Evolutionary conservation across 1,140 invertebrate genomes (phyloP).

Genomic region (Achatina immaculata): DNA sequence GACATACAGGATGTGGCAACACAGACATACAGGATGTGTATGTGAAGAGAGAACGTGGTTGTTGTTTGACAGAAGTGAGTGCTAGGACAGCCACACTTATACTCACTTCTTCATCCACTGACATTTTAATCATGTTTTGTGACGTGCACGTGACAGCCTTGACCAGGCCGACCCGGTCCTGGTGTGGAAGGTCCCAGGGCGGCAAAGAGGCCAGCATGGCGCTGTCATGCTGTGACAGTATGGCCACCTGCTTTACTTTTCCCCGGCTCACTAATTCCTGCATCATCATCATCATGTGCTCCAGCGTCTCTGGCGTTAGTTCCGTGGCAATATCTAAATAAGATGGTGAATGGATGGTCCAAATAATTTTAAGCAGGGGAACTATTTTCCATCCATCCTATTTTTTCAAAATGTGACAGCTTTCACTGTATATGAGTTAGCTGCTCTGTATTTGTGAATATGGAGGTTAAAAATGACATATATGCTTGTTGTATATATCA

Average conservation of each 20-base stretch:
- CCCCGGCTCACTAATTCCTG: slow-evolving; percentile 35
- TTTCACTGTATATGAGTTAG: not conserved
- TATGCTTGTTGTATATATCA: not conserved
- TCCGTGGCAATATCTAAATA: not conserved
- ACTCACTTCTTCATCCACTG: not conserved
- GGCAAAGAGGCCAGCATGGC: slow-evolving; percentile 22
- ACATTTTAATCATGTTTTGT: slow-evolving; percentile 23
- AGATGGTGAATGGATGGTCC: not conserved
- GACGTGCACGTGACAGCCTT: slow-evolving; percentile 17
- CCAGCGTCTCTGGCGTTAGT: not conserved
- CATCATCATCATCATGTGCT: slow-evolving; percentile 12
- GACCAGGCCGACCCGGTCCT: slow-evolving; percentile 26
- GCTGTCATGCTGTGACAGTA: slow-evolving; percentile 13
- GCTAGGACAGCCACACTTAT: no score
- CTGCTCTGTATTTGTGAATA: not conserved
- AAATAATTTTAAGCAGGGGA: not conserved
- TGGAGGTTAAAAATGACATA: not conserved
- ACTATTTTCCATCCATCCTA: not conserved
- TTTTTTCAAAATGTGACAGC: not conserved
- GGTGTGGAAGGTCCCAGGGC: not conserved
- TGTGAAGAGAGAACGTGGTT: no score
- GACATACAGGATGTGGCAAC: no score
- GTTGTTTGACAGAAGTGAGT: no score
- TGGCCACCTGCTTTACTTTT: slow-evolving; percentile 38
- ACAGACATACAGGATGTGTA: no score